phyloP scores from a whole-genome alignment of 2,888 invertebrate genomes.

The Mythimna albipuncta region DNA sequence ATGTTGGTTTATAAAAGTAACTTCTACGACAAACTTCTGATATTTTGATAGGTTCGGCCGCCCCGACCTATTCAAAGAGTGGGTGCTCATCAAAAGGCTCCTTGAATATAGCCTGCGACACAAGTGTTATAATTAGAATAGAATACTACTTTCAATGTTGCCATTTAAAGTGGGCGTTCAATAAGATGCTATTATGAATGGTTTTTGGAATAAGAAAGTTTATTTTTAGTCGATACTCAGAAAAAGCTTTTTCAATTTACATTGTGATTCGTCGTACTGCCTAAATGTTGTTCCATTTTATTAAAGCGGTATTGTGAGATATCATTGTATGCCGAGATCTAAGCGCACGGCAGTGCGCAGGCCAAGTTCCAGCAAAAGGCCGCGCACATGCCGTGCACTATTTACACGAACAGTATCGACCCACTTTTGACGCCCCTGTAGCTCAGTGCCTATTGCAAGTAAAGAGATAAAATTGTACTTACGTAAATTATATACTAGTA shows the following conservation, averaged over 20 bases:
- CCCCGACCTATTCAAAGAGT: slow-evolving; percentile 11
- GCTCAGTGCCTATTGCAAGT: too few species aligned
- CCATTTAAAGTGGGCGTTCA: slow-evolving; percentile 11
- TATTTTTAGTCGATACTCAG: slow-evolving; percentile 12
- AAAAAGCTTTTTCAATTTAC: slow-evolving; percentile 23
- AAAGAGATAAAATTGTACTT: too few species aligned
- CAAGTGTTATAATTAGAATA: slow-evolving; percentile 2
- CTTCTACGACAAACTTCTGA: neutral
- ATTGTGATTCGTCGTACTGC: neutral
- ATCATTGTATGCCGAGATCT: neutral
- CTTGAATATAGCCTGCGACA: slow-evolving; percentile 6
- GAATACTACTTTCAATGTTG: slow-evolving; percentile 14
- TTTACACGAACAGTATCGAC: too few species aligned
- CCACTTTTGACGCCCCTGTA: too few species aligned
- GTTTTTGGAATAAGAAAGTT: slow-evolving; percentile 20
- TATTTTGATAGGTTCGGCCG: slow-evolving; percentile 25
- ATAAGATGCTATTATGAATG: slow-evolving; percentile 15
- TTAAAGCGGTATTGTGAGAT: neutral
- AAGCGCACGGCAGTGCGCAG: too few species aligned
- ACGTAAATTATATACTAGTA: too few species aligned
- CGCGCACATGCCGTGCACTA: too few species aligned
- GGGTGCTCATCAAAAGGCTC: slow-evolving; percentile 4
- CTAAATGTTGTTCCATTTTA: slow-evolving; percentile 20
- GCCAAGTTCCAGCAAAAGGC: too few species aligned
- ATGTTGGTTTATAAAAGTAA: slow-evolving; percentile 4